Percentiles rank a stretch among this genome's conserved stretches.
These are phyloP conservation scores for Sebastiscus tertius DNA, from an alignment of 2,797 vertebrate species.

Conservation along the genomic window DNA sequence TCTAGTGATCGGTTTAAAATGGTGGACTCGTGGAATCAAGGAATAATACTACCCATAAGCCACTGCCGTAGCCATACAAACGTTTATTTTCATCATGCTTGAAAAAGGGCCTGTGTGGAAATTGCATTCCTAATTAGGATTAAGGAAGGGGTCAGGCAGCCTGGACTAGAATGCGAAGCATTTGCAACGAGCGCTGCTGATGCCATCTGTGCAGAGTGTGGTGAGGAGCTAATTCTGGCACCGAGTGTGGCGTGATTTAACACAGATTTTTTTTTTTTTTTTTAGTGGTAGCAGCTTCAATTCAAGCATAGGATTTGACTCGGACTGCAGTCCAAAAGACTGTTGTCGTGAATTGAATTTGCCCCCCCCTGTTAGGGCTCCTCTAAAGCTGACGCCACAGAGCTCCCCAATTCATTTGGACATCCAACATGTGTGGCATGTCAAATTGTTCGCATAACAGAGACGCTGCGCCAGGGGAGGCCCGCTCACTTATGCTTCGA, in stretches of 20 bases:
- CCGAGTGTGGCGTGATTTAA: constrained; percentile 72
- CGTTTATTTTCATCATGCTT: constrained; percentile 73
- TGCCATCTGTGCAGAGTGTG: constrained; percentile 84
- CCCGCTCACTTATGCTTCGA: constrained; percentile 56
- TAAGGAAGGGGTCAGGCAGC: constrained; percentile 83
- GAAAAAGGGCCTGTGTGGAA: constrained; percentile 73
- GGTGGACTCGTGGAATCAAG: neutral
- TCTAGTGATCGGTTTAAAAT: constrained; percentile 42
- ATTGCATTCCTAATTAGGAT: constrained; percentile 88
- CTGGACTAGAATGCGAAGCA: constrained; percentile 82
- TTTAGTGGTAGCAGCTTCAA: constrained; percentile 55
- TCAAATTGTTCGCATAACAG: constrained; percentile 77
- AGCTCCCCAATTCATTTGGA: constrained; percentile 68
- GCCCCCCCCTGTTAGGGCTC: constrained; percentile 48
- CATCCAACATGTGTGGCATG: constrained; percentile 72
- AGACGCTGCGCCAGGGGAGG: constrained; percentile 70
- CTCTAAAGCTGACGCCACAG: constrained; percentile 60
- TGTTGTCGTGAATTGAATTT: constrained; percentile 56
- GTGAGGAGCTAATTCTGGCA: constrained; percentile 85
- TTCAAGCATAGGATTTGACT: constrained; percentile 57
- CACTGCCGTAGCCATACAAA: constrained; percentile 18
- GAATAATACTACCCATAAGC: constrained; percentile 29
- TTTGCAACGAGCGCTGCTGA: constrained; percentile 76
- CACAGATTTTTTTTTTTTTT: constrained; percentile 65
- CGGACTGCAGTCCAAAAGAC: constrained; percentile 49